Conservation (phyloP, 2,113 vertebrate species). For the Romanogobio albipinnatus region DNA sequence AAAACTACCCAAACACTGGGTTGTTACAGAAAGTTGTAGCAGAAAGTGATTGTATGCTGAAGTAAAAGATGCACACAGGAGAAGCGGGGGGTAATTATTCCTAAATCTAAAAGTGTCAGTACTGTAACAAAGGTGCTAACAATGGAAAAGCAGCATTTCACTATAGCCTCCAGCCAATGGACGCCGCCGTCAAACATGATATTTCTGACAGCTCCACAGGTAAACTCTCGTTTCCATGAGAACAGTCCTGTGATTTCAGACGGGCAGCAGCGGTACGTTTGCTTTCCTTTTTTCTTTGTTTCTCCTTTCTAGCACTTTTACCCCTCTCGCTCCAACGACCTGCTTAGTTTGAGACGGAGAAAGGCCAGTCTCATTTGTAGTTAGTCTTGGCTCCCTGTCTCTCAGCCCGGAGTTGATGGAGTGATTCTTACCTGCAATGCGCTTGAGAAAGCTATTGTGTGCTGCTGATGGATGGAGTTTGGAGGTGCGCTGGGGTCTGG, state of each 20-base stretch:
- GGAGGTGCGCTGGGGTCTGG: constrained; percentile 61
- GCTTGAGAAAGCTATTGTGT: constrained; percentile 70
- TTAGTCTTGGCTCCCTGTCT: constrained; percentile 63
- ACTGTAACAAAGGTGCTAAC: neutral
- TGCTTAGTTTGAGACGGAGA: constrained; percentile 37
- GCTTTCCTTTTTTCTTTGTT: constrained; percentile 20
- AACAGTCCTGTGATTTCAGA: constrained; percentile 25
- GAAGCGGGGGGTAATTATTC: neutral
- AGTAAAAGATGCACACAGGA: neutral
- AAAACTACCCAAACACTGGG: too few species aligned
- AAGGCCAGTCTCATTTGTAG: constrained; percentile 60
- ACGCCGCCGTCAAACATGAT: neutral
- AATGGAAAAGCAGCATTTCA: neutral
- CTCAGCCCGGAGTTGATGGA: constrained; percentile 64
- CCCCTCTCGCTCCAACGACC: neutral
- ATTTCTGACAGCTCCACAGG: constrained; percentile 34
- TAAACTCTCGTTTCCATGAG: constrained; percentile 32
- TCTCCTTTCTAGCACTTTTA: constrained; percentile 9
- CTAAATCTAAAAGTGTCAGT: neutral
- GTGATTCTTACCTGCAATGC: constrained; percentile 64
- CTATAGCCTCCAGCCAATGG: neutral
- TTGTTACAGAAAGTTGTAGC: too few species aligned
- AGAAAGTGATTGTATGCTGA: neutral
- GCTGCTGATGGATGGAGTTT: constrained; percentile 70
- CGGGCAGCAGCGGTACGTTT: neutral